phyloP scores from a whole-genome alignment of 2,797 vertebrate species.

The Lagodon rhomboides region DNA sequence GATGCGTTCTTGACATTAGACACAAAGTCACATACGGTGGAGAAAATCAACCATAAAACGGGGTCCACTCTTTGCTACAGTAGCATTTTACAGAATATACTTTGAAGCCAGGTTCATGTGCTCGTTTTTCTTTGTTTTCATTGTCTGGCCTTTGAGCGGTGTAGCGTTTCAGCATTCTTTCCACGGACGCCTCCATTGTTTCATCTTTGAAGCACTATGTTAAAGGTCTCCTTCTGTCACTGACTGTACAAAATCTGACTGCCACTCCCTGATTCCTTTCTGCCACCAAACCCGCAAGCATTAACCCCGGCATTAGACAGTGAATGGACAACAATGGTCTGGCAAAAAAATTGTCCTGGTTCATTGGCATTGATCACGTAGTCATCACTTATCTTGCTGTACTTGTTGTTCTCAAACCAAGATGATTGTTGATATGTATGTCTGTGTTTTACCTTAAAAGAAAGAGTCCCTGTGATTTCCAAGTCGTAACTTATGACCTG shows the following conservation, averaged over 20 bases:
- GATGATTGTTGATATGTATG: not conserved
- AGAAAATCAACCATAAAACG: not conserved
- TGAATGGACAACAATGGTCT: not conserved
- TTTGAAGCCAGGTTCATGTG: not conserved
- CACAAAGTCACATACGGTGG: not conserved
- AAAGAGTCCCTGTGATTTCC: not conserved
- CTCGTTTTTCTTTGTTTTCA: not conserved
- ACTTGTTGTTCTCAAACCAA: not conserved
- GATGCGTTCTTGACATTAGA: not conserved
- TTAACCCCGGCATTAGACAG: not conserved
- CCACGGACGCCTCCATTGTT: conserved; percentile 35
- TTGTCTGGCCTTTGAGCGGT: conserved; percentile 13
- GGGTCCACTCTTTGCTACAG: not conserved
- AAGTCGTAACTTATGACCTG: not conserved
- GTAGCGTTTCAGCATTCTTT: conserved; percentile 68
- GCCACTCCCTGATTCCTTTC: conserved; percentile 67
- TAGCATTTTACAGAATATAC: not conserved
- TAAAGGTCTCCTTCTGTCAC: conserved; percentile 30
- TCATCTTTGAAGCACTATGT: conserved; percentile 21
- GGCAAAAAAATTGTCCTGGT: fast-evolving
- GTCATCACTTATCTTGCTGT: not conserved
- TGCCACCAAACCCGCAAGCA: not conserved
- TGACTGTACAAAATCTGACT: conserved; percentile 2
- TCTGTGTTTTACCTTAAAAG: not conserved
- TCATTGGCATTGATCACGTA: not conserved